phyloP scores from a whole-genome alignment of 2,888 invertebrate species.

The Dioctria rufipes region DNA sequence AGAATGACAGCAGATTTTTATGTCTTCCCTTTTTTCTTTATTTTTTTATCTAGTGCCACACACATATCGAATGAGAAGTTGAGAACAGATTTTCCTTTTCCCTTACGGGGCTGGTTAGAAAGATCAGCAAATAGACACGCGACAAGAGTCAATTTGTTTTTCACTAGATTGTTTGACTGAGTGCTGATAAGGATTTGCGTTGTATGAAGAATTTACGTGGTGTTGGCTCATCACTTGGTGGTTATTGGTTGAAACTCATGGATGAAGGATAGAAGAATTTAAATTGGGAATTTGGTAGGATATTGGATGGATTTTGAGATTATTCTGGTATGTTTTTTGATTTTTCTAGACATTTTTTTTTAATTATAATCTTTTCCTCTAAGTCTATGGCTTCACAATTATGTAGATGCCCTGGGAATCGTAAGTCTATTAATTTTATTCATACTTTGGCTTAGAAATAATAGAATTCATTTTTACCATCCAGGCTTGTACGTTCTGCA shows the following conservation, averaged over 20 bases:
- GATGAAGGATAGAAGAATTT: background rate
- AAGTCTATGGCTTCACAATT: too few relatives aligned
- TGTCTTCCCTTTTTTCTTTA: background rate
- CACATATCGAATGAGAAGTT: slow-evolving; percentile 14
- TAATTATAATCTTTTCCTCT: too few relatives aligned
- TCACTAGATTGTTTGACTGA: background rate
- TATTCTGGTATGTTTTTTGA: background rate
- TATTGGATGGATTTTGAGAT: background rate
- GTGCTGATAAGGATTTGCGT: background rate
- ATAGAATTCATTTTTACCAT: too few relatives aligned
- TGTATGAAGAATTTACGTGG: background rate
- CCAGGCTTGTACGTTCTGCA: too few relatives aligned
- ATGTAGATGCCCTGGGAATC: too few relatives aligned
- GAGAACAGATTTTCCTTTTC: slow-evolving; percentile 13
- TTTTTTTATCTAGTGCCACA: slow-evolving; percentile 22
- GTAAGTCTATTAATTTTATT: too few relatives aligned
- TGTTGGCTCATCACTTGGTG: background rate
- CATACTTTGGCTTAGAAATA: too few relatives aligned
- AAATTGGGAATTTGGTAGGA: background rate
- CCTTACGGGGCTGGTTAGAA: background rate
- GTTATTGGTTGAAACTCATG: background rate
- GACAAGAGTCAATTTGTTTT: slow-evolving; percentile 28
- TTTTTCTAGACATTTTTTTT: too few relatives aligned
- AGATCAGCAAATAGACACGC: background rate
- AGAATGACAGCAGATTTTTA: slow-evolving; percentile 7